Base-by-base conservation (phyloP, 2,888 invertebrate genomes). In the Ophion costatus region DNA sequence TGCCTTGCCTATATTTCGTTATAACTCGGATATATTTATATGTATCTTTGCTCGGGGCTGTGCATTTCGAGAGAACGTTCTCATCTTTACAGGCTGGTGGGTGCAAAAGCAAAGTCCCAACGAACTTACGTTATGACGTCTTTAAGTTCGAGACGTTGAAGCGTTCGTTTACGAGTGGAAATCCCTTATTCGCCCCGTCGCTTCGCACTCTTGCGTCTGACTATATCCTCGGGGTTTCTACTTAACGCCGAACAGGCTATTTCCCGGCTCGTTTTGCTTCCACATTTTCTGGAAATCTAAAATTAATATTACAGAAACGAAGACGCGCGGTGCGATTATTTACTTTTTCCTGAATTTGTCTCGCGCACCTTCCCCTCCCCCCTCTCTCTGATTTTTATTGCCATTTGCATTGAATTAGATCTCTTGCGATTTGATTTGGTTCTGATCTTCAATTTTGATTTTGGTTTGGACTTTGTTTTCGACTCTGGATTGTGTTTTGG, bases 111-210 rank as follows among this genome's bases (percentile, higher is more conserved):
- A 24, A 70, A 29, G 59, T 57, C 20, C 24, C 29, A 61, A 42
- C 66, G 74, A 74, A 74, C 71, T 79, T 70, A 57, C 73, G 64
- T 80, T 80, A 64, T 73, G 57, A 77, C 42, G 42, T n/a, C 38
- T 71, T 79, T 71, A 73, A 57, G 73, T 74, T 66, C 59, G 64
- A 29, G 73, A 66, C 69, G 77, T 81, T 81, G 75, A 81, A 74
- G 57, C 67, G 57, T 67, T 42, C 84, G 80, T 81, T 84, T 84
- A 84, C 78, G 84, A 84, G 66, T 57, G 42, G 45, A 45, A 69
- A 77, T 67, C 76, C 64, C 63, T 20, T 57, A 45, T 59, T 42
- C 14, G 7, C 29, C 38, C 14, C 59, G 75, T 87, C 81, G 59
- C 38, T 67, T 78, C 63, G 80, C 70, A 33, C 64, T 20, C 69